phyloP scores from a whole-genome alignment of 2,888 invertebrate species.

The Latrodectus hesperus region DNA sequence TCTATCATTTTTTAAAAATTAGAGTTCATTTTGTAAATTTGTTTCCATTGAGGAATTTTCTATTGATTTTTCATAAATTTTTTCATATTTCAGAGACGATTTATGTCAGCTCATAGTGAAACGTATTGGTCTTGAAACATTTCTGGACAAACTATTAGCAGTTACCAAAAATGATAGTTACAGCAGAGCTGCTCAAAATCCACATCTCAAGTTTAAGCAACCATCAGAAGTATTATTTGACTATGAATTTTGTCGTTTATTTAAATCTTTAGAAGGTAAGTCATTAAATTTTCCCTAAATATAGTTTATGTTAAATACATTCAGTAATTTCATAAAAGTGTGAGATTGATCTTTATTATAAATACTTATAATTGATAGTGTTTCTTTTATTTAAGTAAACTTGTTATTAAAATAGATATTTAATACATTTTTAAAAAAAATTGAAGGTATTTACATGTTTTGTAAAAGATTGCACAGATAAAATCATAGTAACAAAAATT shows the following conservation, averaged over 20 bases:
- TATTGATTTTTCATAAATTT: neutral
- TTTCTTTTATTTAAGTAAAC: neutral
- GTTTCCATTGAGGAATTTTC: neutral
- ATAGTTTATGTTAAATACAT: neutral
- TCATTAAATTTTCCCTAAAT: neutral
- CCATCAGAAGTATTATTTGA: constrained; percentile 90
- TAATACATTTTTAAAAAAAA: too few species aligned
- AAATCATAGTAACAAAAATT: too few species aligned
- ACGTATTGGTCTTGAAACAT: constrained; percentile 91
- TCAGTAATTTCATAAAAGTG: too few species aligned
- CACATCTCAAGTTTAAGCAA: constrained; percentile 87
- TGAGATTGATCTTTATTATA: too few species aligned
- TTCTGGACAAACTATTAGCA: constrained; percentile 88
- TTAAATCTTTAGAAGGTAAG: constrained; percentile 80
- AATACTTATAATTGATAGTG: neutral
- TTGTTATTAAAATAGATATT: too few species aligned
- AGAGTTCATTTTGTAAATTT: too few species aligned
- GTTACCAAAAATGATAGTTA: constrained; percentile 93
- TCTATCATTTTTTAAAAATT: too few species aligned
- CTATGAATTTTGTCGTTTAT: constrained; percentile 94
- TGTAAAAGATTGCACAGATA: too few species aligned
- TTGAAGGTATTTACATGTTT: too few species aligned
- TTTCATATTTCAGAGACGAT: constrained; percentile 77
- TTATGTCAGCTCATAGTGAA: constrained; percentile 89
- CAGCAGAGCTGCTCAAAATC: constrained; percentile 92